These are phyloP conservation scores for Kryptopterus vitreolus DNA, from an alignment of 2,797 vertebrate species.

Conservation along the genomic window DNA sequence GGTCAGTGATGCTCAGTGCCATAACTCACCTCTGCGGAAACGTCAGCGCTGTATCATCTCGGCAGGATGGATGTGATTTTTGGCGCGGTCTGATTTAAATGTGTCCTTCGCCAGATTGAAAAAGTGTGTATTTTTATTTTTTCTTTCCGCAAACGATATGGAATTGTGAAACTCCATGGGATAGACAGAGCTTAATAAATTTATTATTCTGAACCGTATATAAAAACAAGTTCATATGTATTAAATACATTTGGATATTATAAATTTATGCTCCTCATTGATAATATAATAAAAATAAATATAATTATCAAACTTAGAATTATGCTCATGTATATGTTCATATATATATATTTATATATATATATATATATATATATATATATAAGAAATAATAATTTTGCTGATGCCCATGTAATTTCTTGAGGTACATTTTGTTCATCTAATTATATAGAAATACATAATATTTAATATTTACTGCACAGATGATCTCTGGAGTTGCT, in stretches of 20 bases:
- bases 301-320: neutral
- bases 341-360: too few relatives aligned
- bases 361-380: too few relatives aligned
- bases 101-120: slow-evolving; percentile 50
- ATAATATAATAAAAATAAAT: too few relatives aligned
- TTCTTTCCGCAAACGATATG: neutral
- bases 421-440: neutral
- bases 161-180: slow-evolving; percentile 15
- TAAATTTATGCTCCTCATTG: too few relatives aligned
- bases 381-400: neutral
- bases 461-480: neutral
- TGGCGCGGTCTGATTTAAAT: slow-evolving; percentile 46
- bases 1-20: slow-evolving; percentile 52
- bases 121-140: slow-evolving; percentile 45
- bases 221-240: neutral
- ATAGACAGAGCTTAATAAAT: neutral
- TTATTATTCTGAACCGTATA: neutral
- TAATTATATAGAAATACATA: neutral
- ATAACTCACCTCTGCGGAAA: slow-evolving; percentile 54
- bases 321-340: too few relatives aligned
- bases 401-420: neutral
- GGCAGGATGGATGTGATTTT: slow-evolving; percentile 50
- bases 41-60: slow-evolving; percentile 44
- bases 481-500: neutral
- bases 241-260: too few relatives aligned